Evolutionary conservation across 30 jellyfish, hydroid and myxozoan species (phyloP).

Genomic region (Sanderia malayensis): DNA sequence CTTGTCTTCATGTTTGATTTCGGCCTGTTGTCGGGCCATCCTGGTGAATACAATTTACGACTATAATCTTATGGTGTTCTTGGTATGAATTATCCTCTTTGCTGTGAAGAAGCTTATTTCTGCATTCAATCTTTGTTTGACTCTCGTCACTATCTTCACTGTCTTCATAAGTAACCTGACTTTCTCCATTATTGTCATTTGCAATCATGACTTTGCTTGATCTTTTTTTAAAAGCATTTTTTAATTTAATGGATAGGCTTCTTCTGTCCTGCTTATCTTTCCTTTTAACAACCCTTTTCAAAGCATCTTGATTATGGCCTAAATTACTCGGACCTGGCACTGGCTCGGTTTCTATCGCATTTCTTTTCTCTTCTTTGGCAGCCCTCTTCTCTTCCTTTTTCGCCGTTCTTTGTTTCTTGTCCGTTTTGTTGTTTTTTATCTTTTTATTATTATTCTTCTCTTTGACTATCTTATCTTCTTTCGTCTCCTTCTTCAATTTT

Average conservation of each 20-base stretch:
- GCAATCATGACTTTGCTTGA: not conserved
- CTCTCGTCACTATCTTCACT: too few relatives aligned
- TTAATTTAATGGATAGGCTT: not conserved
- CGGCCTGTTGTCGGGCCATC: too few relatives aligned
- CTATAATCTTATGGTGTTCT: too few relatives aligned
- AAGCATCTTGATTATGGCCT: too few relatives aligned
- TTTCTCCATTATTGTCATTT: too few relatives aligned
- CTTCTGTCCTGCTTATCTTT: not conserved
- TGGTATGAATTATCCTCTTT: too few relatives aligned
- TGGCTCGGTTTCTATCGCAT: not conserved
- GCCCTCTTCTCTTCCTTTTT: constrained; percentile 2
- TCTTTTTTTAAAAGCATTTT: not conserved
- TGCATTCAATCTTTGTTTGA: too few relatives aligned
- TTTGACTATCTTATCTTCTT: not conserved
- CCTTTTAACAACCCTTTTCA: not conserved
- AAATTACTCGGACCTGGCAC: not conserved
- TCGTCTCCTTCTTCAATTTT: not conserved
- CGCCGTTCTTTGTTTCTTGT: not conserved
- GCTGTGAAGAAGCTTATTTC: too few relatives aligned
- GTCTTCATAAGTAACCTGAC: too few relatives aligned
- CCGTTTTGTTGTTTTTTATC: not conserved
- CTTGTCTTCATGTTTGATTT: too few relatives aligned
- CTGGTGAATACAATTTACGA: too few relatives aligned
- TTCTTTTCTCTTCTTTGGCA: not conserved
- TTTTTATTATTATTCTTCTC: not conserved